Evolutionary conservation across 2,797 vertebrate species (phyloP).

Genomic region (Nasua narica): DNA sequence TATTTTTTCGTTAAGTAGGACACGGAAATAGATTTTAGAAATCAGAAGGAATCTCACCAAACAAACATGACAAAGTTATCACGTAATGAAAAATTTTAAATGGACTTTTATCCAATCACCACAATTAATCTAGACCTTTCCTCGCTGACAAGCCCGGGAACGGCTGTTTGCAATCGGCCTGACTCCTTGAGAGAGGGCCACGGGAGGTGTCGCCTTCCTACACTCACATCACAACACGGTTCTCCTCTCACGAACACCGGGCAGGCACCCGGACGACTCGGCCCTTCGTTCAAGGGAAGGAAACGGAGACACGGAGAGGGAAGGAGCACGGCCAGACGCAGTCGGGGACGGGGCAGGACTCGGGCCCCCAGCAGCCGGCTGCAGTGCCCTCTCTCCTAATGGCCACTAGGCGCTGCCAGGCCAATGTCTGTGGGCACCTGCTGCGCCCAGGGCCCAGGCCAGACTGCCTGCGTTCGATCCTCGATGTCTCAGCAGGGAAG

Average conservation of each 20-base stretch:
- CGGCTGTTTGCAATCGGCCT: not conserved
- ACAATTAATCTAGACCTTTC: not conserved
- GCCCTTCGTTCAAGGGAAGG: not conserved
- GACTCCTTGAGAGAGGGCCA: not conserved
- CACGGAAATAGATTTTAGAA: not conserved
- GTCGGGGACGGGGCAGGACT: not conserved
- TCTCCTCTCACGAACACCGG: not conserved
- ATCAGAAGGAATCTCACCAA: not conserved
- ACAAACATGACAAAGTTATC: not conserved
- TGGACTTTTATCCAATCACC: no score
- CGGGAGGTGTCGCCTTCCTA: not conserved
- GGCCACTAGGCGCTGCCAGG: not conserved
- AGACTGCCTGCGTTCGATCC: rapidly evolving
- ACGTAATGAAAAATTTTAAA: not conserved
- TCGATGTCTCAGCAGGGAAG: not conserved
- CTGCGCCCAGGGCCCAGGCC: not conserved
- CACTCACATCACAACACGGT: not conserved
- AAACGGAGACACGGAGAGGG: not conserved
- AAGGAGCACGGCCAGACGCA: not conserved
- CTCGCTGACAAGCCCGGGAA: not conserved
- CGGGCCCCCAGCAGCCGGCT: not conserved
- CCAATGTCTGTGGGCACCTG: not conserved
- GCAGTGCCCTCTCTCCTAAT: rapidly evolving
- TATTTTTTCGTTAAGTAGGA: not conserved
- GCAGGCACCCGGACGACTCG: not conserved